phyloP scores from a whole-genome alignment of 2,888 invertebrate species.

The Syrphus vitripennis region DNA sequence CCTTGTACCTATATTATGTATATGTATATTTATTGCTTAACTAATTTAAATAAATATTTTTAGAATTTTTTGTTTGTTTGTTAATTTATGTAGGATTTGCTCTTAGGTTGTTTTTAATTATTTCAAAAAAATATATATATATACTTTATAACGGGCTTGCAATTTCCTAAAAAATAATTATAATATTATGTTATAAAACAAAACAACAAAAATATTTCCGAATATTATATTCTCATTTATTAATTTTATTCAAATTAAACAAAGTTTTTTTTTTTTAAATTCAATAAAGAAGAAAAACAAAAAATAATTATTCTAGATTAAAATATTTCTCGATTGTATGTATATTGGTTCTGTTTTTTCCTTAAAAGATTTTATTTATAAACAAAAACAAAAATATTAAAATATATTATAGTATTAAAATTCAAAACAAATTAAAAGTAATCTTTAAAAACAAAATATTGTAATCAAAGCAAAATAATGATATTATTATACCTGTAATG shows the following conservation, averaged over 20 bases:
- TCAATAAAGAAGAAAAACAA: background rate
- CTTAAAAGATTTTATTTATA: slow-evolving; percentile 37
- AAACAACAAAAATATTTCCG: background rate
- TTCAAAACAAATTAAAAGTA: slow-evolving; percentile 21
- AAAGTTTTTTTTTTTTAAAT: slow-evolving; percentile 26
- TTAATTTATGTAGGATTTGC: slow-evolving; percentile 14
- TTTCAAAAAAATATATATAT: background rate
- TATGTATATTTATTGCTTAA: slow-evolving; percentile 60
- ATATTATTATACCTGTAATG: slow-evolving; percentile 57
- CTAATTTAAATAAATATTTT: background rate
- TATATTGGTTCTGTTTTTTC: slow-evolving; percentile 18
- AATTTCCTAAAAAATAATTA: slow-evolving; percentile 30
- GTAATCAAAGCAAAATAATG: slow-evolving; percentile 46
- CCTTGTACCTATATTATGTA: slow-evolving; percentile 67
- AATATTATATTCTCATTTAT: background rate
- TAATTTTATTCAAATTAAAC: slow-evolving; percentile 22
- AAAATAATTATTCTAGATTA: background rate
- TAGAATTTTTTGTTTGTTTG: background rate
- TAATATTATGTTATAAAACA: too few species aligned
- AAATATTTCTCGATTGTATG: slow-evolving; percentile 13
- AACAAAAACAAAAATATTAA: slow-evolving; percentile 23
- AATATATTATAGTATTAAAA: slow-evolving; percentile 2
- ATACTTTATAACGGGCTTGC: slow-evolving; percentile 38
- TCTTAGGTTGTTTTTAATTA: slow-evolving; percentile 61
- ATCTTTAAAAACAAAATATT: slow-evolving; percentile 25